Conservation (phyloP, 1,140 invertebrate species). For the Diploscapter pachys region DNA sequence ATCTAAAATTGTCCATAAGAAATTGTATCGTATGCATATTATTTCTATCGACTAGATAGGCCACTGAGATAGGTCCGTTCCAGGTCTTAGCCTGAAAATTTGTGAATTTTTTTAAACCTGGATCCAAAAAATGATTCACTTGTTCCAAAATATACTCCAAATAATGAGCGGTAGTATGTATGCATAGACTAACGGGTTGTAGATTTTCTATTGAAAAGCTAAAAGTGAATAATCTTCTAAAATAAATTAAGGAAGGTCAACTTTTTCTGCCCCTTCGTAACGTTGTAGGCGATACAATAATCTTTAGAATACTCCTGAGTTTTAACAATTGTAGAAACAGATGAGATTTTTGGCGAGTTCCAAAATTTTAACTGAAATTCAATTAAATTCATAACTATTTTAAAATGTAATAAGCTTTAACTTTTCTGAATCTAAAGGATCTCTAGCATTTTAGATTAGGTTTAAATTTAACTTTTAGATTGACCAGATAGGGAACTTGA, state of each 20-base stretch:
- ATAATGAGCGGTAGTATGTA: conserved; percentile 21
- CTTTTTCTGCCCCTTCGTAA: conserved; percentile 5
- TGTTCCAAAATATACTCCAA: conserved; percentile 17
- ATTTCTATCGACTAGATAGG: conserved; percentile 22
- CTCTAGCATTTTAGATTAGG: too few relatives aligned
- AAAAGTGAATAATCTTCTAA: too few relatives aligned
- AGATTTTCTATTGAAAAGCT: conserved; percentile 8
- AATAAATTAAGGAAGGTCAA: not conserved
- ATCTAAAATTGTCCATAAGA: conserved; percentile 18
- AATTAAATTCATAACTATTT: too few relatives aligned
- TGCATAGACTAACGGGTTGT: conserved; percentile 10
- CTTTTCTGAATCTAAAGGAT: too few relatives aligned
- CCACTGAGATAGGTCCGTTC: conserved; percentile 24
- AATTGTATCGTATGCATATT: conserved; percentile 11
- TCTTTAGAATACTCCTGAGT: conserved; percentile 2
- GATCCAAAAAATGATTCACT: not conserved
- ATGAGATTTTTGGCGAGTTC: not conserved
- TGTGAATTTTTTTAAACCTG: not conserved
- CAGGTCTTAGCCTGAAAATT: conserved; percentile 1
- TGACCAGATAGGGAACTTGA: too few relatives aligned
- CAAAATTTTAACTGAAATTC: too few relatives aligned
- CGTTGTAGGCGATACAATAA: conserved; percentile 27
- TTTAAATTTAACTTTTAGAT: too few relatives aligned
- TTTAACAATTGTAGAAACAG: not conserved
- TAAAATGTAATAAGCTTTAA: too few relatives aligned